Conservation (phyloP, 2,888 invertebrate species). For the Sepiola atlantica region DNA sequence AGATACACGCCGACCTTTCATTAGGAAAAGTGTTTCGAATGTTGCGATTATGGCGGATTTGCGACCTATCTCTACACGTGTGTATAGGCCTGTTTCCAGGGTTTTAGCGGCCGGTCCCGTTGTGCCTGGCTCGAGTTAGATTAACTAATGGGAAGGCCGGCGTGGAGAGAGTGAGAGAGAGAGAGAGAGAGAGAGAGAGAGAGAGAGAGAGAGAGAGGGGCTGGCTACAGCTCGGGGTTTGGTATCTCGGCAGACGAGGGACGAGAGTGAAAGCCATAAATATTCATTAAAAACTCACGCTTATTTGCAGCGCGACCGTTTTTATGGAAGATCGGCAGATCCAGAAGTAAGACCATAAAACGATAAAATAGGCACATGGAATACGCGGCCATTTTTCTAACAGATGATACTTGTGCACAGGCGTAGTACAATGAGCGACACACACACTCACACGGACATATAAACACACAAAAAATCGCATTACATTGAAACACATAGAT, state of each 20-base stretch:
- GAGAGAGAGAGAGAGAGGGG: background rate
- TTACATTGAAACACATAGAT: background rate
- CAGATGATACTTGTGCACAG: background rate
- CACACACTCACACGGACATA: background rate
- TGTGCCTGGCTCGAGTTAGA: background rate
- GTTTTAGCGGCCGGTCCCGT: background rate
- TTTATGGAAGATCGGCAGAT: conserved; percentile 21
- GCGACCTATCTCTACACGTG: background rate
- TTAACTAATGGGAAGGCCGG: background rate
- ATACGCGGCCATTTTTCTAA: background rate
- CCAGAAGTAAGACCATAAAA: background rate
- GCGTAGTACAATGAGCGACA: background rate
- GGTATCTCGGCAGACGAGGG: background rate
- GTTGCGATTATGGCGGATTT: background rate
- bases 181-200: no score
- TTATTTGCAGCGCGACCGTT: background rate
- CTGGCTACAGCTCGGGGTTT: background rate
- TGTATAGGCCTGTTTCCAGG: background rate
- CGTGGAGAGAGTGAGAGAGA: background rate
- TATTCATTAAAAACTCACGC: conserved; percentile 10
- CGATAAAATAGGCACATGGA: background rate
- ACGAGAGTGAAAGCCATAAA: background rate
- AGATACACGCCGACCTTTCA: background rate
- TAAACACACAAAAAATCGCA: background rate
- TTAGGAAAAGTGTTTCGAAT: background rate